Conservation (phyloP, 2,888 invertebrate species). For the Aplocera efformata region DNA sequence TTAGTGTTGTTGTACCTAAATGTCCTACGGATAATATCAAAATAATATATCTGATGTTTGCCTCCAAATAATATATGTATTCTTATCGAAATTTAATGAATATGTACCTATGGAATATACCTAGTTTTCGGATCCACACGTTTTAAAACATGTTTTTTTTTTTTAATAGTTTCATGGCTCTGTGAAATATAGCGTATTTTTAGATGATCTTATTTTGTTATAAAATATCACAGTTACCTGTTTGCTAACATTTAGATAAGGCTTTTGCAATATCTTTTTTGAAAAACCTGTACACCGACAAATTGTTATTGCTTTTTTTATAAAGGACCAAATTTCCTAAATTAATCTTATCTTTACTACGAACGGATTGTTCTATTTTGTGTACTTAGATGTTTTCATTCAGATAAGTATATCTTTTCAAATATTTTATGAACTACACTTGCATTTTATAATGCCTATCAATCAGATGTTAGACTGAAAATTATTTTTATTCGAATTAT, state of each 20-base stretch:
- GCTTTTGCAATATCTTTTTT: constrained; percentile 46
- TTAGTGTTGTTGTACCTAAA: constrained; percentile 47
- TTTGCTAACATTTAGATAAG: constrained; percentile 59
- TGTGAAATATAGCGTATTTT: constrained; percentile 67
- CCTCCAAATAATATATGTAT: constrained; percentile 41
- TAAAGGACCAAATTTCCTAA: constrained; percentile 31
- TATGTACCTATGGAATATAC: constrained; percentile 24
- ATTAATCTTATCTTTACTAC: constrained; percentile 20
- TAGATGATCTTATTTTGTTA: constrained; percentile 76
- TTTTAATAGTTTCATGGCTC: constrained; percentile 41
- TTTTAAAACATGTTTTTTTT: constrained; percentile 51
- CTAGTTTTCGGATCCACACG: constrained; percentile 51
- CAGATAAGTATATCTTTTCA: constrained; percentile 6
- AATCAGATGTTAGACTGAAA: constrained; percentile 14
- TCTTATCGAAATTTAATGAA: constrained; percentile 32
- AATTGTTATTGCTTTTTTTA: constrained; percentile 26
- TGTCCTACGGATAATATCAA: constrained; percentile 47
- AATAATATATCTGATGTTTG: constrained; percentile 40
- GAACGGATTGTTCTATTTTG: constrained; percentile 24
- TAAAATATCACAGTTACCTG: constrained; percentile 54
- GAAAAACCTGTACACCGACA: constrained; percentile 31
- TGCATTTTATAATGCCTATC: constrained; percentile 11
- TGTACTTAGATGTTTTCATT: constrained; percentile 18
- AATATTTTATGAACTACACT: constrained; percentile 16
- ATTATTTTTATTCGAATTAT: constrained; percentile 10